Evolutionary conservation across 1,140 invertebrate species (phyloP), one percentile per base, ranked within the genome.

Genomic region (Calliopsis andreniformis): DNA sequence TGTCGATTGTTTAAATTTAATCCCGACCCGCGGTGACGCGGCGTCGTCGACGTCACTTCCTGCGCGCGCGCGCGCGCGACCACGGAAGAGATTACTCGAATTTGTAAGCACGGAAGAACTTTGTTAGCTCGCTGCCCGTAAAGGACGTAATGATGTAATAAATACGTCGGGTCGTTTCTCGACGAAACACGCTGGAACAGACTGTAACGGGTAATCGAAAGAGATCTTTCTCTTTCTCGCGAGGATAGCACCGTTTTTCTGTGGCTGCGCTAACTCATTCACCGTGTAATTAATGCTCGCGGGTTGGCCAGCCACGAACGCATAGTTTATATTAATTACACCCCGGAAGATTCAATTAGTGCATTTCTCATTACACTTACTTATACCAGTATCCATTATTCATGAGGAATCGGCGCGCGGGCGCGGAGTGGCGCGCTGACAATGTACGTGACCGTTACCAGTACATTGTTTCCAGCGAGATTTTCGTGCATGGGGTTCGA

Each of bases 271-370:
- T 64, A 61, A 79, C 71, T 82, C 75, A 82, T 88, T 85, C 79
- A 79, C 35, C 73, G 55, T 86, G 87, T 89, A 90, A 90, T 90
- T 88, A 87, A 89, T 88, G 83, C 82, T 83, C 79, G 70, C 84
- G 76, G 82, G 82, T 78, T 82, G 82, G 58, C 75, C 76, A 56
- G 68, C 80, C 76, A 72, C 70, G 78, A 83, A 84, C 79, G 86
- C 84, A 88, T 87, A 86, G 87, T 88, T 91, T 88, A 87, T 89
- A 91, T 91, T 91, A 92, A 91, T 91, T 91, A 88, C 82, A 89
- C 86, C 86, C 87, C 88, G 88, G 89, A 91, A 91, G 90, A 91
- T 90, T 91, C 90, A 91, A 92, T 91, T 91, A 90, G 89, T 88
- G 88, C 87, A 86, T 90, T 88, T 88, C 90, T 92, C 90, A 89